Percentiles rank a stretch among this genome's conserved stretches.
phyloP scores from a whole-genome alignment of 2,888 invertebrate species.

The Adelognathus sp. region DNA sequence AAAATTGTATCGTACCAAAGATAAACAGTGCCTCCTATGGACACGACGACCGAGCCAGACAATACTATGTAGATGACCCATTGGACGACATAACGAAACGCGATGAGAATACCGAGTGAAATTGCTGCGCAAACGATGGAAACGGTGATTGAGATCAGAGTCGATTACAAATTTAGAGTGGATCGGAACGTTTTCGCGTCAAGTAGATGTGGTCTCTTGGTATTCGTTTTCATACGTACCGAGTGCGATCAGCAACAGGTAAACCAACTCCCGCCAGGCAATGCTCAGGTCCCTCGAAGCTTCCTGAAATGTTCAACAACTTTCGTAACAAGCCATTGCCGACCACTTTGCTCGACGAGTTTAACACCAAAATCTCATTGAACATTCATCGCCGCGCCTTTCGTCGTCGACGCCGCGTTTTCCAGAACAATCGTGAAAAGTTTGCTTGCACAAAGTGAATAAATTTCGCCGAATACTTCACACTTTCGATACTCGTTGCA shows the following conservation, averaged over 20 bases:
- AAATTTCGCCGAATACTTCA: background rate
- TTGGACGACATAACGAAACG: conserved; percentile 84
- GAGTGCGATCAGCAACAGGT: conserved; percentile 84
- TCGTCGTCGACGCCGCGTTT: background rate
- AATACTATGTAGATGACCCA: conserved; percentile 86
- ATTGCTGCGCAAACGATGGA: conserved; percentile 78
- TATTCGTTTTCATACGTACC: conserved; percentile 78
- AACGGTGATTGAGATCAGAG: conserved; percentile 7
- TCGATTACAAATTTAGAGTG: conserved; percentile 1
- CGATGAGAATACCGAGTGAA: conserved; percentile 82
- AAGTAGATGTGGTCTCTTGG: conserved; percentile 38
- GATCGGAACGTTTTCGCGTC: background rate
- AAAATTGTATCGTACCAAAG: conserved; percentile 84
- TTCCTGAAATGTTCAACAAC: conserved; percentile 81
- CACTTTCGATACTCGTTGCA: background rate
- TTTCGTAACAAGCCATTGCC: background rate
- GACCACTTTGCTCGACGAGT: background rate
- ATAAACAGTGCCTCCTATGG: conserved; percentile 83
- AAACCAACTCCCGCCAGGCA: conserved; percentile 84
- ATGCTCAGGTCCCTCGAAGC: conserved; percentile 84
- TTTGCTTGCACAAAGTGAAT: background rate
- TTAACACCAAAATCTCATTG: background rate
- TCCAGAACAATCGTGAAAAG: background rate
- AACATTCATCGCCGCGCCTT: background rate
- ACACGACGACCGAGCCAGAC: conserved; percentile 82